Percentiles rank a stretch among this genome's conserved stretches.
Conservation (phyloP, 2,797 vertebrate genomes). For the Tapirus indicus region DNA sequence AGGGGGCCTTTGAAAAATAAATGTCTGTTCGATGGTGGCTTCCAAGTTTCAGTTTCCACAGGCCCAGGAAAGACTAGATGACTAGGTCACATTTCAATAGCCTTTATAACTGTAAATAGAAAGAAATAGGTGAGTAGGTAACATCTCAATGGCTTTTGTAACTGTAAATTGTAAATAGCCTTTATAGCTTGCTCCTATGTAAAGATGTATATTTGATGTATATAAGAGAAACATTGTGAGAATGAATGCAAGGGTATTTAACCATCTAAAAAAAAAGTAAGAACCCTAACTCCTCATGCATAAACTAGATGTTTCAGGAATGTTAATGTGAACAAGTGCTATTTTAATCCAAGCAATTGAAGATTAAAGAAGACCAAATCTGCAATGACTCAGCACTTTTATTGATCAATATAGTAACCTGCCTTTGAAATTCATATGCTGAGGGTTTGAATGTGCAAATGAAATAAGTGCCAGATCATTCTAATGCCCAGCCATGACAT, state of each 20-base stretch:
- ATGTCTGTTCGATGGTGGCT: background rate
- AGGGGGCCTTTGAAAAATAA: background rate
- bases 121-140: background rate
- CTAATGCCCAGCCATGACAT: background rate
- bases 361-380: conserved; percentile 27
- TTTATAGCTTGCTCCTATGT: background rate
- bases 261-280: background rate
- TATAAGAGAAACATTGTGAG: background rate
- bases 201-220: background rate
- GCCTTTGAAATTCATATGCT: conserved; percentile 13
- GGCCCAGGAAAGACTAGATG: background rate
- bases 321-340: conserved; percentile 9
- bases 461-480: background rate
- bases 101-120: background rate
- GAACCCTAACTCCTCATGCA: background rate
- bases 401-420: background rate
- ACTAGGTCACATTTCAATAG: background rate
- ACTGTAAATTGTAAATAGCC: background rate
- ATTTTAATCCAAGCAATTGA: conserved; percentile 16
- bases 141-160: background rate
- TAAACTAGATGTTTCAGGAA: background rate
- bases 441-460: background rate
- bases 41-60: background rate
- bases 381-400: background rate
- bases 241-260: background rate